Percentiles rank a stretch among this genome's conserved stretches.
phyloP scores from a whole-genome alignment of 2,113 vertebrate species.

The human region GRCh38 chr3:24274001-24274500 shows the following conservation, averaged over 20 bases:
- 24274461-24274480: not conserved
- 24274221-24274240: not conserved
- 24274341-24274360: not conserved
- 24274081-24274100: not conserved
- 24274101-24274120: not conserved
- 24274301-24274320: not conserved
- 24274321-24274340: not conserved
- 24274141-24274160: too few species aligned
- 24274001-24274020: conserved; percentile 25
- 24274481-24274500: not conserved
- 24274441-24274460: not conserved
- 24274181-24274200: not conserved
- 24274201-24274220: not conserved
- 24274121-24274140: not conserved
- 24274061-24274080: not conserved
- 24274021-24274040: not conserved
- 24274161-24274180: not conserved
- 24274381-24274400: not conserved
- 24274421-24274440: not conserved
- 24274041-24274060: not conserved
- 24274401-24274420: not conserved
- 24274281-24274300: not conserved
- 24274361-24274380: not conserved
- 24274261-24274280: not conserved
- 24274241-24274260: not conserved